A percentile compares a stretch with the other conserved stretches of the same genome.
Evolutionary conservation across 2,888 invertebrate genomes (phyloP).

Genomic region (Drosophila glabriapex): DNA sequence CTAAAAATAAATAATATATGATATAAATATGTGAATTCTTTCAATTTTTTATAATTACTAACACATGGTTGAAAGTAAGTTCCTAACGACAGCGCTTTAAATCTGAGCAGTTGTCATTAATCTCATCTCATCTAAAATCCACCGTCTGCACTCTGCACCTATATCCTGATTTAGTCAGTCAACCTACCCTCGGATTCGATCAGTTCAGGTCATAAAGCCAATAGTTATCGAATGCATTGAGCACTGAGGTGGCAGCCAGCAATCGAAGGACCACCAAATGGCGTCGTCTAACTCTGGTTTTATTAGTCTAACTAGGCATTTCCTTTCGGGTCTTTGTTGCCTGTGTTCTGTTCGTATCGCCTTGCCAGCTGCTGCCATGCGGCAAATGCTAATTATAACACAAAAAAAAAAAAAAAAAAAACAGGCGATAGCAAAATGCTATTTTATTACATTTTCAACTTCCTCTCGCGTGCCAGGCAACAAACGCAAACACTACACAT

Average conservation of each 20-base stretch:
- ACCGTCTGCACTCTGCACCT: not conserved
- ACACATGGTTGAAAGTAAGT: not conserved
- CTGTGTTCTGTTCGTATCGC: not conserved
- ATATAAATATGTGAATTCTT: not conserved
- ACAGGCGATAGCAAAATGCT: conserved; percentile 43
- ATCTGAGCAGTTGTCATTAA: not conserved
- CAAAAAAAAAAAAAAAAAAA: conserved; percentile 12
- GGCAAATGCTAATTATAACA: conserved; percentile 72
- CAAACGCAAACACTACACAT: conserved; percentile 5
- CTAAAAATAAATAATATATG: not conserved
- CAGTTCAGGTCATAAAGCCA: not conserved
- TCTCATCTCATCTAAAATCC: not conserved
- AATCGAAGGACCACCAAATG: conserved; percentile 42
- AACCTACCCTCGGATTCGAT: conserved; percentile 2
- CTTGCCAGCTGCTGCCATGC: conserved; percentile 66
- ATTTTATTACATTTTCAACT: conserved; percentile 63
- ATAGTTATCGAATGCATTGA: conserved; percentile 43
- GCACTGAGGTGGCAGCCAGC: conserved; percentile 12
- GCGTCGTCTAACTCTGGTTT: conserved; percentile 35
- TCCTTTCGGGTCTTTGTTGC: conserved; percentile 1
- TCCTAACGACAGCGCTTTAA: not conserved
- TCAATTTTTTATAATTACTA: not conserved
- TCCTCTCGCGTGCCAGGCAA: conserved; percentile 61
- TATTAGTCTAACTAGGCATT: conserved; percentile 31
- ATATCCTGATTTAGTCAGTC: not conserved